These are phyloP conservation scores for Takifugu bimaculatus DNA, from an alignment of 2,113 vertebrate species.

Conservation along the genomic window DNA sequence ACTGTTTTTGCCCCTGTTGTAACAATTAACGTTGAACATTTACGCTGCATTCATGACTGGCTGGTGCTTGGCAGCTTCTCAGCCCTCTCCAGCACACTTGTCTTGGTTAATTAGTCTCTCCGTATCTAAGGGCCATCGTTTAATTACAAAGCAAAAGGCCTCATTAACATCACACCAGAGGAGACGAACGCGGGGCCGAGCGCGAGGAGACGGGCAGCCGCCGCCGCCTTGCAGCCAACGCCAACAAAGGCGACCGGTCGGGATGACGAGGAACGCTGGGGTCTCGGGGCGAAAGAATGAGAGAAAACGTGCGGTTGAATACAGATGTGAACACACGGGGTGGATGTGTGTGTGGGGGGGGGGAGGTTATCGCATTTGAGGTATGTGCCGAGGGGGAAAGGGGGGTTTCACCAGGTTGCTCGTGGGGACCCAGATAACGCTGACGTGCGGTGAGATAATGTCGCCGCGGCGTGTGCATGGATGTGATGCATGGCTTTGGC, in stretches of 20 bases:
- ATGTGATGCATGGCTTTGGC: conserved; percentile 19
- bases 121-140: conserved; percentile 73
- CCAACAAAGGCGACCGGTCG: conserved; percentile 34
- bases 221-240: conserved; percentile 40
- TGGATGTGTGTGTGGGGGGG: neutral
- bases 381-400: conserved; percentile 15
- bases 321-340: neutral
- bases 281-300: neutral
- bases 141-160: conserved; percentile 73
- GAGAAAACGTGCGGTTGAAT: neutral
- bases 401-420: neutral
- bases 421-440: neutral
- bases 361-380: conserved; percentile 20
- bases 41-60: conserved; percentile 40
- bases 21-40: conserved; percentile 39
- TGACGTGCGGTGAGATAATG: conserved; percentile 31
- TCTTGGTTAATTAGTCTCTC: conserved; percentile 71
- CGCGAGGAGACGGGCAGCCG: conserved; percentile 39
- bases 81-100: conserved; percentile 54
- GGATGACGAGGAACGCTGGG: too few species aligned
- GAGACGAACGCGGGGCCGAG: conserved; percentile 41
- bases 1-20: neutral
- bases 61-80: conserved; percentile 50
- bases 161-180: conserved; percentile 72
- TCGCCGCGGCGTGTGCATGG: neutral